Conservation (phyloP, 2,797 vertebrate species). For the Tolypeutes matacus region DNA sequence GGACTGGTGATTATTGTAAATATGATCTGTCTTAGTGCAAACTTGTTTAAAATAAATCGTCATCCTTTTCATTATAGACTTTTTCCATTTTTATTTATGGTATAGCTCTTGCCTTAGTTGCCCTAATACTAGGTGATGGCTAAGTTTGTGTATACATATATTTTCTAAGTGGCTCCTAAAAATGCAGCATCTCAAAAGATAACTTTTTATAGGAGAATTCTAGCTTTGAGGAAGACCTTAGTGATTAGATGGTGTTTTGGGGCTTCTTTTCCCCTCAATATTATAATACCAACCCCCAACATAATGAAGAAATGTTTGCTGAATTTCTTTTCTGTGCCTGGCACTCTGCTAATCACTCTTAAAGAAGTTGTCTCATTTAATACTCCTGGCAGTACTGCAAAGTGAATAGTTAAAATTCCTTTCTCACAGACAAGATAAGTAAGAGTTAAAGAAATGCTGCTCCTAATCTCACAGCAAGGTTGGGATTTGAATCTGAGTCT, state of each 20-base stretch:
- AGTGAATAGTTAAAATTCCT: neutral
- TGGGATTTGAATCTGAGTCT: neutral
- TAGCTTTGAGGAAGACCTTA: neutral
- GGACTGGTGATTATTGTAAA: neutral
- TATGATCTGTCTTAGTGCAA: neutral
- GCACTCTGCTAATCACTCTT: neutral
- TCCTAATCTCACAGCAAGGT: neutral
- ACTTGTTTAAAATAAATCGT: neutral
- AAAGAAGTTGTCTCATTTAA: neutral
- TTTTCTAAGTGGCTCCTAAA: neutral
- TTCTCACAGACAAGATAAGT: neutral
- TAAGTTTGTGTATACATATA: neutral
- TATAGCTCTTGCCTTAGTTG: neutral
- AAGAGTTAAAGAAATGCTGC: neutral
- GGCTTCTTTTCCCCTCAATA: neutral
- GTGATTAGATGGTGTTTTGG: rapidly evolving
- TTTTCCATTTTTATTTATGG: neutral
- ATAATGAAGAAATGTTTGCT: neutral
- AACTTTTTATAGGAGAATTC: neutral
- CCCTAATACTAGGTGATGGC: neutral
- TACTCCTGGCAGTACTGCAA: neutral
- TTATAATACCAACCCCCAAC: neutral
- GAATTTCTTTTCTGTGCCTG: neutral
- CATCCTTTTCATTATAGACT: neutral
- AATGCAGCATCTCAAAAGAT: neutral